These are phyloP conservation scores for Leptodactylus fuscus DNA, from an alignment of 2,113 vertebrate genomes.

Conservation along the genomic window DNA sequence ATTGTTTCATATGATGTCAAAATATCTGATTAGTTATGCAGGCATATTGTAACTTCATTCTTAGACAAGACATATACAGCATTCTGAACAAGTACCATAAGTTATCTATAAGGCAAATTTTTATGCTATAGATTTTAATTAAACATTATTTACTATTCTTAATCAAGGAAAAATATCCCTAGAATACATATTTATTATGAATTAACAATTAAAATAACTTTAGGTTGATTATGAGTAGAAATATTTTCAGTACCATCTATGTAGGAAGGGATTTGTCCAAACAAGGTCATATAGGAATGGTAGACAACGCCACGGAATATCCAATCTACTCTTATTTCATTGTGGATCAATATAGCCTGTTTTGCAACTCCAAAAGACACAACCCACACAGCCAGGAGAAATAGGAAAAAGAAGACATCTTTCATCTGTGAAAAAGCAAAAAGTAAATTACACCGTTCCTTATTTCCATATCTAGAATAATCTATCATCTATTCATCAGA, in stretches of 20 bases:
- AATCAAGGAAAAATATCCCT: too few species aligned
- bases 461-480: neutral
- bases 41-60: too few species aligned
- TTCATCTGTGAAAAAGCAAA: conserved; percentile 83
- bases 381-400: conserved; percentile 94
- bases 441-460: conserved; percentile 5
- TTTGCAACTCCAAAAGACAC: conserved; percentile 95
- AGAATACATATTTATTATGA: too few species aligned
- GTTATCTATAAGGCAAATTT: too few species aligned
- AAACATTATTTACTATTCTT: too few species aligned
- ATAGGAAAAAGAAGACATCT: conserved; percentile 98
- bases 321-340: conserved; percentile 88
- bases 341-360: conserved; percentile 94
- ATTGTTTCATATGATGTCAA: too few species aligned
- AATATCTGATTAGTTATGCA: too few species aligned
- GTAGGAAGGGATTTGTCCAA: conserved; percentile 87
- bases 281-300: conserved; percentile 93
- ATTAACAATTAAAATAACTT: too few species aligned
- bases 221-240: too few species aligned
- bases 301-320: conserved; percentile 90
- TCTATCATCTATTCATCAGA: neutral
- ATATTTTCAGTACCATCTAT: conserved; percentile 84
- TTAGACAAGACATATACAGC: too few species aligned
- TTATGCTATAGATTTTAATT: neutral
- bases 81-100: too few species aligned